phyloP scores from a whole-genome alignment of 1,140 invertebrate genomes.

The Octopus bimaculoides region DNA sequence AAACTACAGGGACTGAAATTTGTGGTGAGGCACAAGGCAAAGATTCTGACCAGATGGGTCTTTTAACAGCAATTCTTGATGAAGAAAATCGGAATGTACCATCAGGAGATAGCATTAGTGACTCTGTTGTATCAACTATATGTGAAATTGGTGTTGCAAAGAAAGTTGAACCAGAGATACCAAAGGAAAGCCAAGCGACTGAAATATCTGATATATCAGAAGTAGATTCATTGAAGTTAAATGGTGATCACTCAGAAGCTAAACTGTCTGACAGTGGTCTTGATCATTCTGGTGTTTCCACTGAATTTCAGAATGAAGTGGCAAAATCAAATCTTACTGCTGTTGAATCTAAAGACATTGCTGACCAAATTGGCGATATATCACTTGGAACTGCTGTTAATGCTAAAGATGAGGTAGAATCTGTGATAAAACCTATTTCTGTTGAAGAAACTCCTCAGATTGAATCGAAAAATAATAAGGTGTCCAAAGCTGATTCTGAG shows the following conservation, averaged over 20 bases:
- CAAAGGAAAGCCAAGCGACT: background rate
- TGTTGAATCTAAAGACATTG: background rate
- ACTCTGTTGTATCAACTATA: background rate
- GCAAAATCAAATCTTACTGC: background rate
- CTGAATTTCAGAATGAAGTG: background rate
- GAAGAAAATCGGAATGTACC: background rate
- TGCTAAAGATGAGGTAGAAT: background rate
- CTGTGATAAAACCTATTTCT: background rate
- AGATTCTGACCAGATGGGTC: background rate
- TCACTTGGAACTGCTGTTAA: background rate
- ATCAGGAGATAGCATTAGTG: background rate
- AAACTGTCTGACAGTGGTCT: too few relatives aligned
- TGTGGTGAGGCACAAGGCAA: background rate
- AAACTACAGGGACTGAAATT: too few relatives aligned
- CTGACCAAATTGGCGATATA: background rate
- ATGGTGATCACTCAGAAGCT: too few relatives aligned
- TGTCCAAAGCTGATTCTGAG: background rate
- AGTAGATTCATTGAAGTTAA: too few relatives aligned
- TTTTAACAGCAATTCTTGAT: background rate
- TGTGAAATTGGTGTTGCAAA: conserved; percentile 4
- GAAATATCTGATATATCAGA: background rate
- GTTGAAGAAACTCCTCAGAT: too few relatives aligned
- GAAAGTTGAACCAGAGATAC: background rate
- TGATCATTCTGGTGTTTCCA: background rate
- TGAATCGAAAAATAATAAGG: too few relatives aligned